Percentiles rank a stretch among this genome's conserved stretches.
Evolutionary conservation across 1,140 invertebrate species (phyloP).

Genomic region (Camponotus floridanus): DNA sequence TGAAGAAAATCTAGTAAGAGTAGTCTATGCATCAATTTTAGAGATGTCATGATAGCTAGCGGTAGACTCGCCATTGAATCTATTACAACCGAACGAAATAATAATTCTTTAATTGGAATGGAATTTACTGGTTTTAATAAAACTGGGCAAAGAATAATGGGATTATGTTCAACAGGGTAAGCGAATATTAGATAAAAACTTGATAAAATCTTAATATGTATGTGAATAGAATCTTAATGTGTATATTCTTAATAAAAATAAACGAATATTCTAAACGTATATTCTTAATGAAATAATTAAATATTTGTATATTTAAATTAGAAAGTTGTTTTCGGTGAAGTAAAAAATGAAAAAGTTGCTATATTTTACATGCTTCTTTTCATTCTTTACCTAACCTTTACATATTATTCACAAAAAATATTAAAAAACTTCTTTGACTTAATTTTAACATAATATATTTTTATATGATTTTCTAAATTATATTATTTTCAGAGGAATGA

Average conservation of each 20-base stretch:
- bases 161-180: slow-evolving; percentile 85
- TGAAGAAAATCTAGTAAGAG: slow-evolving; percentile 84
- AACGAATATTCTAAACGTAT: too few relatives aligned
- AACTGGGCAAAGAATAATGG: slow-evolving; percentile 90
- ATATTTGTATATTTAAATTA: too few relatives aligned
- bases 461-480: background rate
- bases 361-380: too few relatives aligned
- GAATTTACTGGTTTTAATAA: slow-evolving; percentile 89
- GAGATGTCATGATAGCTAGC: slow-evolving; percentile 92
- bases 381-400: too few relatives aligned
- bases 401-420: too few relatives aligned
- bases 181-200: too few relatives aligned
- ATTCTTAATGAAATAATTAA: too few relatives aligned
- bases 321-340: too few relatives aligned
- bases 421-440: background rate
- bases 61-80: slow-evolving; percentile 91
- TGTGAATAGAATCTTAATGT: too few relatives aligned
- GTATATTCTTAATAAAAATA: background rate
- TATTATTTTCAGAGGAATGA: slow-evolving; percentile 84
- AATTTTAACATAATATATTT: background rate
- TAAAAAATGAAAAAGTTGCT: too few relatives aligned
- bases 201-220: too few relatives aligned
- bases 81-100: slow-evolving; percentile 87
- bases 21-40: slow-evolving; percentile 91
- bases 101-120: slow-evolving; percentile 91